Evolutionary conservation across 92 coral and sea anemone species (phyloP), one percentile per base, ranked within the genome.

Genomic region (Siderastrea radians): DNA sequence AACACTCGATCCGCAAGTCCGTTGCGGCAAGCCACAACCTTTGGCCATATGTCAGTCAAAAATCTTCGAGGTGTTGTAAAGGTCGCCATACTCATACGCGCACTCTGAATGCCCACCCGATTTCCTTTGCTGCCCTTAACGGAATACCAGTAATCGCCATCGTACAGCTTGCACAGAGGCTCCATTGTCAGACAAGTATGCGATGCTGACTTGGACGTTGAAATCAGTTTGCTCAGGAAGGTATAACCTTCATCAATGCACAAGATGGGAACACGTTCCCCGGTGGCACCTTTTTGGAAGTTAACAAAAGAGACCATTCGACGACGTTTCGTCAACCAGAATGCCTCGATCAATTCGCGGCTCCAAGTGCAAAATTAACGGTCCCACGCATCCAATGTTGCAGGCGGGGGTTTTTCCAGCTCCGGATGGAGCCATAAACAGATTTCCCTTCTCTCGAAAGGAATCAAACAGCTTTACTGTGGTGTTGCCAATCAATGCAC

Each of bases 381-480:
- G 76, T 47, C 63, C 72, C 55, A 76, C 48, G 47, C 86, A 49
- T 7, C 10, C 72, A 70, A 55, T 63, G 52, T 72, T 51, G 60
- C 86, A 83, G 15, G 89, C 89, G 17, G 86, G 89, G 3, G 88
- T 76, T 66, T 85, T 75, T 60, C 73, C 86, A n/a, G 86, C 72
- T 45, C 76, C 85, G 13, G 89, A 85, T 62, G 89, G 89, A 58
- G 55, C 90, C 3, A 92, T 6, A 64, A 92, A 89, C 49, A 92
- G 44, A 65, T 92, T 92, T 48, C 68, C 90, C 44, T 72, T 85
- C 68, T 92, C 93, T 73, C 71, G 51, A 12, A 16, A 89, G 53
- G 87, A 57, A 38, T 78, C 81, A 75, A 92, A 92, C 53, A 92
- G 82, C 73, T 92, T 89, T 44, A 92, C 72, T 52, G 84, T 73